phyloP scores from a whole-genome alignment of 2,113 vertebrate species.

The Ammodytes marinus region DNA sequence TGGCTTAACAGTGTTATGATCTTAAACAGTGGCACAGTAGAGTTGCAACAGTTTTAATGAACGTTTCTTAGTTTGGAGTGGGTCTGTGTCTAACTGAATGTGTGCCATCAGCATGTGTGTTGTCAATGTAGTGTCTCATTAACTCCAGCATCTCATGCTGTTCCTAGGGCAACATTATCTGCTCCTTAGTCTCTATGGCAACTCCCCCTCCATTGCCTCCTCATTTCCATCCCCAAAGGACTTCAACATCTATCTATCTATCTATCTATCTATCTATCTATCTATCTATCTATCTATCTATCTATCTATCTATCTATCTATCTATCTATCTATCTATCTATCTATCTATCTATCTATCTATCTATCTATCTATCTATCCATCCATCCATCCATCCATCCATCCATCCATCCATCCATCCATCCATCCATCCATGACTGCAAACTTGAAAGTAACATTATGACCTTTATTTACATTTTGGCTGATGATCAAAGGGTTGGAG shows the following conservation, averaged over 20 bases:
- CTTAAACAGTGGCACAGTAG: background rate
- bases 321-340: background rate
- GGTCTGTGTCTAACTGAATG: constrained; percentile 3
- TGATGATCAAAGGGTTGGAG: too few relatives aligned
- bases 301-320: too few relatives aligned
- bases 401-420: background rate
- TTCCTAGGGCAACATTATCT: constrained; percentile 74
- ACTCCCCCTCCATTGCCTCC: constrained; percentile 31
- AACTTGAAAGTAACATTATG: constrained; percentile 15
- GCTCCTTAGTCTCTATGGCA: constrained; percentile 73
- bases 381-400: too few relatives aligned
- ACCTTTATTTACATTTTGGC: constrained; percentile 15
- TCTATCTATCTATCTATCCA: too few relatives aligned
- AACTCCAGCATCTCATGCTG: constrained; percentile 69
- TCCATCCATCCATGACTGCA: background rate
- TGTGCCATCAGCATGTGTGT: background rate
- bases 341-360: background rate
- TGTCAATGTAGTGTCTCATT: constrained; percentile 26
- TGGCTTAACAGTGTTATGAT: background rate
- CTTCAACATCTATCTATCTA: background rate
- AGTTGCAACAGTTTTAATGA: background rate
- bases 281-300: too few relatives aligned
- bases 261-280: too few relatives aligned
- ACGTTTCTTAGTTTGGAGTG: background rate
- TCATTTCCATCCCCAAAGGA: constrained; percentile 20